Conservation (phyloP, 2,888 invertebrate species). For the Sinhomidia bicolor region DNA sequence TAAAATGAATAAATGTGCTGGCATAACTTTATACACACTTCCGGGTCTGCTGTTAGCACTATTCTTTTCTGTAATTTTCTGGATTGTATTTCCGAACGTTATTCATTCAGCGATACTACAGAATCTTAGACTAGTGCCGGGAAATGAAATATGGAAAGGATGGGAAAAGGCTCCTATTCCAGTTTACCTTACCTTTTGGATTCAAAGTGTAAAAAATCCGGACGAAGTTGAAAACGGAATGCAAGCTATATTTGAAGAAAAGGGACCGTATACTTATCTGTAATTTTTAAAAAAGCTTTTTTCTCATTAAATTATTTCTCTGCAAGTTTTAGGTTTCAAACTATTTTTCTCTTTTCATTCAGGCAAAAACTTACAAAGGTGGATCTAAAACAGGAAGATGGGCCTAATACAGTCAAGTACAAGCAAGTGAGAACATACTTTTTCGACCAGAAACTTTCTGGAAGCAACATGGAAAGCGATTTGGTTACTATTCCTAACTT, state of each 20-base stretch:
- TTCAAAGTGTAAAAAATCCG: conserved; percentile 63
- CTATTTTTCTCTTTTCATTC: conserved; percentile 30
- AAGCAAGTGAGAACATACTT: conserved; percentile 56
- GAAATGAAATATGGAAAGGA: conserved; percentile 56
- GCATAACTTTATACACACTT: not conserved
- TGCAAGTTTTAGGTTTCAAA: not conserved
- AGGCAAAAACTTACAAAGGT: conserved; percentile 47
- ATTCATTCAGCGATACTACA: not conserved
- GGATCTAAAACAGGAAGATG: conserved; percentile 21
- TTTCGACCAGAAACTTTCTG: conserved; percentile 54
- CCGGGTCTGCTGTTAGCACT: not conserved
- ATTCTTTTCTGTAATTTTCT: not conserved
- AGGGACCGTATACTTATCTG: conserved; percentile 54
- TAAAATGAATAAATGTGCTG: conserved; percentile 4
- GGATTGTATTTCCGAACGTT: not conserved
- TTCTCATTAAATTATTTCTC: too few species aligned
- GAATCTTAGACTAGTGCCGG: conserved; percentile 34
- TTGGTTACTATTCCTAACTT: conserved; percentile 60
- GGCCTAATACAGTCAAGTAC: conserved; percentile 57
- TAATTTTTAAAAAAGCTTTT: too few species aligned
- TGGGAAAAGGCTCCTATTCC: conserved; percentile 51
- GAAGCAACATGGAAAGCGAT: conserved; percentile 31
- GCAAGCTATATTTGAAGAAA: not conserved
- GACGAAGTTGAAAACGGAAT: conserved; percentile 24
- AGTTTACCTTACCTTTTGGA: conserved; percentile 43